Evolutionary conservation across 1,140 invertebrate species (phyloP), one percentile per base, ranked within the genome.

Genomic region (Aphaenogaster floridana): DNA sequence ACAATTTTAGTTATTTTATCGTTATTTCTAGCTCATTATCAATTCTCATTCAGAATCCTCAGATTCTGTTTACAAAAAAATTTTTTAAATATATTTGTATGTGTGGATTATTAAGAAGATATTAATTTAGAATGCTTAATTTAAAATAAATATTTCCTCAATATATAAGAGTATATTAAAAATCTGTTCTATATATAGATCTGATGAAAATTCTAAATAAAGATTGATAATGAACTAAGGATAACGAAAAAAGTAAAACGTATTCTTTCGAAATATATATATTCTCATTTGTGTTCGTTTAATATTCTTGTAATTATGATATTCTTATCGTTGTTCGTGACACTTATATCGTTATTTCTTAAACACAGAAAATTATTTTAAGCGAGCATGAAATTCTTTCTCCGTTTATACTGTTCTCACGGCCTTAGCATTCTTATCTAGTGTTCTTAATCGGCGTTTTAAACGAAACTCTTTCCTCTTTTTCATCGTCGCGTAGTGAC

Each of bases 401-500:
- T 13, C 6, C 54, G 11, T 74, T 83, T 74, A 64, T n/a, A 21
- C 15, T 39, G 39, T 83, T 84, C 80, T 84, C 80, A 84, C 80
- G 80, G 42, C 54, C 59, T 48, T 81, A 59, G 52, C 39, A 74
- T 61, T 61, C 80, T 74, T 76, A 84, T 84, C 80, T 74, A 74
- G 42, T 28, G 54, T 50, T 84, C 69, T 61, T 84, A 74, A 84
- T 84, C 69, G 80, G 59, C 42, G 42, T 59, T 81, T 69, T 71
- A 81, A 61, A 74, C 80, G 54, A 61, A 74, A 84, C 80, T 84
- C 80, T 61, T 84, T 50, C 28, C 69, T 63, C 80, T 74, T 84
- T 64, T 61, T 61, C 54, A 48, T 84, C 80, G 69, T 84, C 80
- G 80, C 80, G 36, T 15, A 77, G 50, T 66, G 84, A 69, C 84